Percentiles rank a stretch among this genome's conserved stretches.
Conservation (phyloP, 2,797 vertebrate species). For the Acrossocheilus fasciatus region DNA sequence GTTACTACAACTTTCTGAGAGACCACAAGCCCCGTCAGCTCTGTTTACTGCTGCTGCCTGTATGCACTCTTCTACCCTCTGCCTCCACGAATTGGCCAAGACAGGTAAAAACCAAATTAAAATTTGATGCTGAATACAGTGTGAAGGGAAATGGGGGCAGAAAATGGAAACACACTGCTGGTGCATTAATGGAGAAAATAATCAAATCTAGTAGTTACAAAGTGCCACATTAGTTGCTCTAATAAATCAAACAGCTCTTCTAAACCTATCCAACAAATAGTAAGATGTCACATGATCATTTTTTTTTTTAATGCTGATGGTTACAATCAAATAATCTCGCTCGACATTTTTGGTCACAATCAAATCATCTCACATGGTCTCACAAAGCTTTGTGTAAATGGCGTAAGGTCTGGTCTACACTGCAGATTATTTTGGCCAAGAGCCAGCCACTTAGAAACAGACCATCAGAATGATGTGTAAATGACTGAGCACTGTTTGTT, state of each 20-base stretch:
- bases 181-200: conserved; percentile 37
- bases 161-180: conserved; percentile 10
- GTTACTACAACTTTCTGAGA: conserved; percentile 42
- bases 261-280: not conserved
- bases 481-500: not conserved
- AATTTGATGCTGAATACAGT: conserved; percentile 39
- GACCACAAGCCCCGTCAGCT: conserved; percentile 26
- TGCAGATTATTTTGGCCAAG: not conserved
- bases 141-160: conserved; percentile 10
- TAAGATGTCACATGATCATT: not conserved
- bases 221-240: conserved; percentile 10
- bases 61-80: not conserved
- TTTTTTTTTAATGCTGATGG: not conserved
- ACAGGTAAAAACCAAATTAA: conserved; percentile 57
- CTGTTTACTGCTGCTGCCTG: conserved; percentile 26
- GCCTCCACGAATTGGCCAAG: conserved; percentile 45
- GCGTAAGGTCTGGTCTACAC: not conserved
- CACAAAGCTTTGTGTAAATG: not conserved
- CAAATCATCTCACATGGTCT: not conserved
- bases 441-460: not conserved
- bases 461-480: not conserved
- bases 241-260: conserved; percentile 10
- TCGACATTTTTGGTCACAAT: not conserved
- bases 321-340: not conserved
- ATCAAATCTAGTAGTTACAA: conserved; percentile 44